phyloP scores from a whole-genome alignment of 1,140 invertebrate genomes.

The Penaeus chinensis region DNA sequence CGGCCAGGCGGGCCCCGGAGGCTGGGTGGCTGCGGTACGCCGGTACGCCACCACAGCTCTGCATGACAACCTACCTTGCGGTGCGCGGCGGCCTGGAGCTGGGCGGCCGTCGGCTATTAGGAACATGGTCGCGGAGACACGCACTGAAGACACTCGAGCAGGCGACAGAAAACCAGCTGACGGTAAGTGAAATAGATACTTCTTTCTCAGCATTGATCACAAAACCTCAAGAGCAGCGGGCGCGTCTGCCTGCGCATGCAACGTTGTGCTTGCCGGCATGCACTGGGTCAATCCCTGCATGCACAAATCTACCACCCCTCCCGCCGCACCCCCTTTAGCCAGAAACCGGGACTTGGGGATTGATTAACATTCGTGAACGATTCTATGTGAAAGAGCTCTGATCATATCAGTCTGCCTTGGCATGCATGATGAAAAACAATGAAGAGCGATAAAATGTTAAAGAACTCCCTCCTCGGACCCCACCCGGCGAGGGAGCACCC shows the following conservation, averaged over 20 bases:
- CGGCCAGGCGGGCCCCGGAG: constrained; percentile 15
- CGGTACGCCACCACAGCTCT: constrained; percentile 18
- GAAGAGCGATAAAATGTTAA: constrained; percentile 33
- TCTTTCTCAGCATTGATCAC: constrained; percentile 47
- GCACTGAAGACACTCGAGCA: constrained; percentile 39
- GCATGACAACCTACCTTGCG: constrained; percentile 51
- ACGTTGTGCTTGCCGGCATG: constrained; percentile 58
- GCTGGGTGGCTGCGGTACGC: constrained; percentile 23
- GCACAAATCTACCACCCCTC: constrained; percentile 58
- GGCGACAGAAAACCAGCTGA: constrained; percentile 13
- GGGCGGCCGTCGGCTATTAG: constrained; percentile 28
- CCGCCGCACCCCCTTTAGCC: constrained; percentile 35
- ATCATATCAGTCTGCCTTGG: too few species aligned
- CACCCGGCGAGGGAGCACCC: constrained; percentile 27
- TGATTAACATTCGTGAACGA: too few species aligned
- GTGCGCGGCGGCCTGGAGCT: constrained; percentile 9
- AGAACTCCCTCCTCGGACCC: constrained; percentile 1
- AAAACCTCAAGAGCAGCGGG: constrained; percentile 48
- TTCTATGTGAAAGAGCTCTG: too few species aligned
- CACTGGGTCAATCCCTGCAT: constrained; percentile 59
- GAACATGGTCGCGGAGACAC: constrained; percentile 19
- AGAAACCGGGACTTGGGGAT: not conserved
- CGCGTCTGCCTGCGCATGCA: constrained; percentile 56
- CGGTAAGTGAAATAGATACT: constrained; percentile 48
- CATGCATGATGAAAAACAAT: not conserved